phyloP scores from a whole-genome alignment of 2,888 invertebrate genomes.

The Pemphredon lugubris region DNA sequence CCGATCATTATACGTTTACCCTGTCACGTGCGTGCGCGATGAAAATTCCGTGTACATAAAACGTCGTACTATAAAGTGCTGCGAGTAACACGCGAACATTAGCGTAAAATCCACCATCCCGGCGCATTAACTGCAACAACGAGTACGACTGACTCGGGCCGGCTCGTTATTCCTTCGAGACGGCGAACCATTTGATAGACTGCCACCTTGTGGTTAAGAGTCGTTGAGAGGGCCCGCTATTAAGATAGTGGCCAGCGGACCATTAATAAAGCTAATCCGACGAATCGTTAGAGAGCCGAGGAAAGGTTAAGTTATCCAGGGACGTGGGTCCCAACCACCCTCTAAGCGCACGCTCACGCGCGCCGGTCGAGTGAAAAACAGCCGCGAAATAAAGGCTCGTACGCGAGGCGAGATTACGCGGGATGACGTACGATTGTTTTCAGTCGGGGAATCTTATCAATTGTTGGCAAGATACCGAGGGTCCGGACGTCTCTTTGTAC shows the following conservation, averaged over 20 bases:
- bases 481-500: conserved; percentile 29
- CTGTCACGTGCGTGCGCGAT: not conserved
- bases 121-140: not conserved
- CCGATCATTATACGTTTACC: not conserved
- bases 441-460: conserved; percentile 49
- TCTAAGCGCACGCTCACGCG: too few species aligned
- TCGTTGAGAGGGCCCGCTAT: conserved; percentile 8
- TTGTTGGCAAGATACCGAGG: conserved; percentile 31
- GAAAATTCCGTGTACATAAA: conserved; percentile 1
- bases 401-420: conserved; percentile 1
- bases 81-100: conserved; percentile 5
- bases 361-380: not conserved
- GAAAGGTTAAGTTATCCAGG: conserved; percentile 28
- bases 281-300: conserved; percentile 60
- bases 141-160: not conserved
- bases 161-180: conserved; percentile 5
- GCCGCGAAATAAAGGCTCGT: not conserved
- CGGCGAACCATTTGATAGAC: conserved; percentile 1
- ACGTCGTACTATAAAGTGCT: conserved; percentile 1
- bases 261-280: conserved; percentile 62
- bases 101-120: conserved; percentile 13
- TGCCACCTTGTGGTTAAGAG: not conserved
- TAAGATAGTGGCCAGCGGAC: conserved; percentile 20
- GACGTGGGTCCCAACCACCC: not conserved
- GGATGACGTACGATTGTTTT: conserved; percentile 48